Percentiles rank a stretch among this genome's conserved stretches.
These are phyloP conservation scores for Dendronephthya gigantea DNA, from an alignment of 64 coral and sea anemone genomes.

Conservation along the genomic window DNA sequence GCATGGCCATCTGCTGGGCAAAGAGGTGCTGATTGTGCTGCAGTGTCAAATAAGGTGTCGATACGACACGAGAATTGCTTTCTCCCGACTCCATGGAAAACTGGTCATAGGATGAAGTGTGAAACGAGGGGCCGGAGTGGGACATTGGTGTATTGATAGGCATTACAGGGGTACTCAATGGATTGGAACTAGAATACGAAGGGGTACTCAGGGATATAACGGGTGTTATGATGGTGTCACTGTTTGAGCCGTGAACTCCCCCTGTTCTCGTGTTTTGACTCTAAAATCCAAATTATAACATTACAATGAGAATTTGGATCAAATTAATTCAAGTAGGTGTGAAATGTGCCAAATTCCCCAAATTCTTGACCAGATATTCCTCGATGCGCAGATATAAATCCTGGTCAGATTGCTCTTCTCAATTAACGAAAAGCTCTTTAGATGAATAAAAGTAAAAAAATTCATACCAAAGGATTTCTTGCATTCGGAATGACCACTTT, in stretches of 20 bases:
- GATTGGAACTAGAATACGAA: neutral
- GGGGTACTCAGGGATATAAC: neutral
- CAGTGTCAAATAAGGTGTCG: neutral
- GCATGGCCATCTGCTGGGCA: neutral
- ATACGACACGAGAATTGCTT: neutral
- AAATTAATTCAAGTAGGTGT: no score
- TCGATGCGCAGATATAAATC: no score
- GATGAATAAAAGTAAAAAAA: no score
- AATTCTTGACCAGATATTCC: no score
- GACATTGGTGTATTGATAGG: conserved; percentile 10
- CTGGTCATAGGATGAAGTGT: neutral
- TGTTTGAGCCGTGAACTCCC: neutral
- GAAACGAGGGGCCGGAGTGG: neutral
- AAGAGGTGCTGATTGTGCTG: conserved; percentile 14
- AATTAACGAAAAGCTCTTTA: no score
- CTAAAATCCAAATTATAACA: neutral
- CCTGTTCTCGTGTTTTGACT: neutral
- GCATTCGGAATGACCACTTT: neutral
- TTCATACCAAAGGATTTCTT: neutral
- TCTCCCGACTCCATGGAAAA: neutral
- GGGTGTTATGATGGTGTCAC: neutral
- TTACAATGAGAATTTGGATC: no score
- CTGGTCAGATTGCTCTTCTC: no score
- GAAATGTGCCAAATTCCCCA: no score
- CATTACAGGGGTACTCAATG: conserved; percentile 15